A percentile compares a stretch with the other conserved stretches of the same genome.
Conservation (phyloP, 2,888 invertebrate species). For the Ethmia dodecea region DNA sequence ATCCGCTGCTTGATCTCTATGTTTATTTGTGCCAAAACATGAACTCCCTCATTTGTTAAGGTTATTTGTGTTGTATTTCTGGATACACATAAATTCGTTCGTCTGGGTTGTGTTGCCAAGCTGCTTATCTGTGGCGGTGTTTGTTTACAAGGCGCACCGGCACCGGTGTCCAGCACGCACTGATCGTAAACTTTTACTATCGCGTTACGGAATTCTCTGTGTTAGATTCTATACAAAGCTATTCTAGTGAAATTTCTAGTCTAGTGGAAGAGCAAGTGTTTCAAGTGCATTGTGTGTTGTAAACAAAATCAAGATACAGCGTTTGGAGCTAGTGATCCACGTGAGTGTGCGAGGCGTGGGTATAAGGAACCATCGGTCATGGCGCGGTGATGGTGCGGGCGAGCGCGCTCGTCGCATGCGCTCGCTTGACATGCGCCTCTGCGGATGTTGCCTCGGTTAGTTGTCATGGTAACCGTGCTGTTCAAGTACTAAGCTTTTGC, state of each 20-base stretch:
- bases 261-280: constrained; percentile 1
- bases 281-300: constrained; percentile 6
- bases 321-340: constrained; percentile 54
- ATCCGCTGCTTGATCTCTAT: constrained; percentile 30
- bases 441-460: constrained; percentile 72
- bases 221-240: constrained; percentile 3
- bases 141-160: constrained; percentile 49
- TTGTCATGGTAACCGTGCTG: constrained; percentile 19
- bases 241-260: neutral
- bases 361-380: constrained; percentile 34
- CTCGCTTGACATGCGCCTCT: constrained; percentile 66
- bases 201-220: constrained; percentile 16
- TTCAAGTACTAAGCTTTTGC: too few species aligned
- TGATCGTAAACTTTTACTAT: constrained; percentile 35
- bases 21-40: constrained; percentile 25
- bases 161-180: constrained; percentile 29
- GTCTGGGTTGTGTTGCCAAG: constrained; percentile 40
- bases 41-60: constrained; percentile 20
- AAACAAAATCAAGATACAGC: constrained; percentile 33
- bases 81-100: constrained; percentile 29
- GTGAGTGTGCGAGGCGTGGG: constrained; percentile 53
- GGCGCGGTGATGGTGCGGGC: constrained; percentile 52
- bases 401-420: constrained; percentile 51
- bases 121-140: constrained; percentile 44
- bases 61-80: constrained; percentile 31